Percentiles rank a stretch among this genome's conserved stretches.
These are phyloP conservation scores for Rissa tridactyla DNA, from an alignment of 2,113 vertebrate species.

Conservation along the genomic window DNA sequence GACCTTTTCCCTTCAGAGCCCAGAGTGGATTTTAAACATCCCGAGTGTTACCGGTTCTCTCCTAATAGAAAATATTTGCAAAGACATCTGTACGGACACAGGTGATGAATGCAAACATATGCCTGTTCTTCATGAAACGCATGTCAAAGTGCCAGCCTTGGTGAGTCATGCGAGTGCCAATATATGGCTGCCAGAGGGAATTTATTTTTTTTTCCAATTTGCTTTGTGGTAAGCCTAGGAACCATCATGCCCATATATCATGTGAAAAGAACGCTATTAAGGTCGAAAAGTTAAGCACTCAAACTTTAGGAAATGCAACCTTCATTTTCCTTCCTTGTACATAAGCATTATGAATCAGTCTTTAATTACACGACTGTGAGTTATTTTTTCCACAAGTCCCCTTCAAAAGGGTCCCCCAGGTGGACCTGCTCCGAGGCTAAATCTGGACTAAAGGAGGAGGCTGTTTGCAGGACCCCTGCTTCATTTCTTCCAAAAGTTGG, in stretches of 20 bases:
- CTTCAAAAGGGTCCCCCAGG: not conserved
- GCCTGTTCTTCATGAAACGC: not conserved
- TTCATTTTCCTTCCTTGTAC: not conserved
- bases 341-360: slow-evolving; percentile 27
- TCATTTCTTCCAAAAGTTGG: slow-evolving; percentile 12
- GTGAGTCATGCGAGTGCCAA: not conserved
- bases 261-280: slow-evolving; percentile 29
- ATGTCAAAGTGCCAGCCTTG: not conserved
- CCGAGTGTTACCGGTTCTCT: not conserved
- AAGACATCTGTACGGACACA: not conserved
- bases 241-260: not conserved
- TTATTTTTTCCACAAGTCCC: slow-evolving; percentile 16
- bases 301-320: slow-evolving; percentile 24
- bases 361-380: not conserved
- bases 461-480: slow-evolving; percentile 3
- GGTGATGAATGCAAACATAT: not conserved
- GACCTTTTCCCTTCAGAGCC: not conserved
- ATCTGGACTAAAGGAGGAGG: not conserved
- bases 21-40: not conserved
- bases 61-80: not conserved
- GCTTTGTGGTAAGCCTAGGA: slow-evolving; percentile 20
- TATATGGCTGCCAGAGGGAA: not conserved
- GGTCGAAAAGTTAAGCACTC: slow-evolving; percentile 45
- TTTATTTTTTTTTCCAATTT: not conserved
- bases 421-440: not conserved